Evolutionary conservation across 2,888 invertebrate species (phyloP).

Genomic region (Rosalia funebris): DNA sequence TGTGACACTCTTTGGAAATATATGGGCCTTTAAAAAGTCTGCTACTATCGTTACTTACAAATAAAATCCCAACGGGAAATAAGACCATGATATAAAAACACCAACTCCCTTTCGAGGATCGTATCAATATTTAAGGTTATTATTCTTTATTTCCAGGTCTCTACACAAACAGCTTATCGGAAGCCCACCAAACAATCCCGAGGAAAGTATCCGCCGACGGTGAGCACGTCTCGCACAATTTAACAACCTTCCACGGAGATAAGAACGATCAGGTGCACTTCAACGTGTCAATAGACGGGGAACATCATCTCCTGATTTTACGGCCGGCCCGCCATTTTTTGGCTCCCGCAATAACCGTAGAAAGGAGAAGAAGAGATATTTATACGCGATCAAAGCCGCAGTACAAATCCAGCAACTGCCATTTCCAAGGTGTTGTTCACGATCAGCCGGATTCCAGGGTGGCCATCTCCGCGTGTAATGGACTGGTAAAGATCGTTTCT

Average conservation of each 20-base stretch:
- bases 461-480: conserved; percentile 84
- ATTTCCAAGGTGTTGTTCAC: conserved; percentile 80
- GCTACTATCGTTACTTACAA: too few species aligned
- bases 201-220: conserved; percentile 71
- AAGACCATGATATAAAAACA: not conserved
- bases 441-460: conserved; percentile 77
- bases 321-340: conserved; percentile 74
- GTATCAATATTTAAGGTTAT: not conserved
- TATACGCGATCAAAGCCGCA: conserved; percentile 68
- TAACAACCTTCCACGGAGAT: conserved; percentile 68
- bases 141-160: conserved; percentile 59
- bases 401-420: conserved; percentile 72
- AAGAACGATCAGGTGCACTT: conserved; percentile 66
- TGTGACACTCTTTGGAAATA: too few species aligned
- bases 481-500: conserved; percentile 74
- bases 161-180: conserved; percentile 65
- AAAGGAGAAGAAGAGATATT: conserved; percentile 70
- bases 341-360: conserved; percentile 77
- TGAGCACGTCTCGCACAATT: conserved; percentile 51
- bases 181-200: conserved; percentile 71
- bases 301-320: conserved; percentile 60
- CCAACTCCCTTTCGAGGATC: not conserved
- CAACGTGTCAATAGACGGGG: conserved; percentile 62
- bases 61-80: too few species aligned
- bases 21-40: too few species aligned